Percentiles rank a stretch among this genome's conserved stretches.
phyloP scores from a whole-genome alignment of 1,140 invertebrate species.

The Drosophila mayri region DNA sequence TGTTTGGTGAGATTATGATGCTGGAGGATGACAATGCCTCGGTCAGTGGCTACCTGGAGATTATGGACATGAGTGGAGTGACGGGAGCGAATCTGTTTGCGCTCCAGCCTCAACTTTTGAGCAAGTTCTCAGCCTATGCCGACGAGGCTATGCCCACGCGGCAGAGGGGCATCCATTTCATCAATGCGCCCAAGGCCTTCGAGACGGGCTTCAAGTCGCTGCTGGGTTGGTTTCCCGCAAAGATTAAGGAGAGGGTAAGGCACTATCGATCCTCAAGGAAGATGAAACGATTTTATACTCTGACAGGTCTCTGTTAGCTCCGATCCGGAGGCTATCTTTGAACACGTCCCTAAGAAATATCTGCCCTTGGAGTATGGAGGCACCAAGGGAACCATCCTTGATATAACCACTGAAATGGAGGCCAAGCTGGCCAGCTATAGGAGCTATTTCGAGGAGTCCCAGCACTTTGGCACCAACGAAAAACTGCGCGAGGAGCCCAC shows the following conservation, averaged over 20 bases:
- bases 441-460: constrained; percentile 86
- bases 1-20: constrained; percentile 84
- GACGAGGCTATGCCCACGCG: constrained; percentile 87
- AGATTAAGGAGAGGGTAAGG: constrained; percentile 69
- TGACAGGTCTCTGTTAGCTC: constrained; percentile 70
- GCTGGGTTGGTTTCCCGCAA: constrained; percentile 82
- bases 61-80: constrained; percentile 85
- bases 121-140: constrained; percentile 86
- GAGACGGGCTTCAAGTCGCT: constrained; percentile 85
- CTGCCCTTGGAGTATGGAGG: constrained; percentile 87
- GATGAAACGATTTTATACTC: not conserved
- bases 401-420: constrained; percentile 86
- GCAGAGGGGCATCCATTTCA: constrained; percentile 86
- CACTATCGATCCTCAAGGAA: not conserved
- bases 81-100: constrained; percentile 85
- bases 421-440: constrained; percentile 85
- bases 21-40: constrained; percentile 84
- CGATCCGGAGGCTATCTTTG: constrained; percentile 81
- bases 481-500: constrained; percentile 85
- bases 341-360: constrained; percentile 85
- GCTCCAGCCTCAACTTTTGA: constrained; percentile 85
- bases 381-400: constrained; percentile 84
- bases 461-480: constrained; percentile 86
- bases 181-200: constrained; percentile 86
- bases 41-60: constrained; percentile 76